phyloP scores from a whole-genome alignment of 2,113 vertebrate genomes.

The Chloropsis hardwickii region DNA sequence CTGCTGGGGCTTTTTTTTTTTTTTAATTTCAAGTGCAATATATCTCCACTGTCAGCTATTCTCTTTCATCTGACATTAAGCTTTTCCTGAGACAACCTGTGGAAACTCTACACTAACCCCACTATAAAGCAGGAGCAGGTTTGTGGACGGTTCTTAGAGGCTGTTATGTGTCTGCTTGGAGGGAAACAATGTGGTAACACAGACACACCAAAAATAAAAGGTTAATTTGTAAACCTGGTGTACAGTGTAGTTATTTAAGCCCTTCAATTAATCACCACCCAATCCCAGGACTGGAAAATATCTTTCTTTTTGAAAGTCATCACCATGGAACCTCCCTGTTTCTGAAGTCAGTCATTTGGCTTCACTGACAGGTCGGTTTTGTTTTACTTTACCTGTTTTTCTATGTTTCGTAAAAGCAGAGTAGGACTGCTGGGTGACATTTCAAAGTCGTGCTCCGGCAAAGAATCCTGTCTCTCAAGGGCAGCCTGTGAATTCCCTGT shows the following conservation, averaged over 20 bases:
- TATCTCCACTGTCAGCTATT: neutral
- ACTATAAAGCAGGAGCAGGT: neutral
- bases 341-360: neutral
- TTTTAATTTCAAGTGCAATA: neutral
- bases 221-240: neutral
- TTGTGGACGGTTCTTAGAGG: neutral
- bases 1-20: neutral
- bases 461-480: conserved; percentile 68
- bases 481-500: conserved; percentile 66
- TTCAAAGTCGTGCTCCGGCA: conserved; percentile 82
- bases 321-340: conserved; percentile 3
- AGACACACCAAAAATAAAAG: neutral
- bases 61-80: neutral
- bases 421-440: conserved; percentile 89
- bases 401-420: conserved; percentile 89
- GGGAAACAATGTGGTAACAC: neutral
- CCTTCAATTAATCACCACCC: neutral
- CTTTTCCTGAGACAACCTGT: neutral
- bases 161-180: neutral
- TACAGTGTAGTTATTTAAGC: neutral
- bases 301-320: neutral
- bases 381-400: conserved; percentile 88
- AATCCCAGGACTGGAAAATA: neutral
- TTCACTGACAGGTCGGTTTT: neutral
- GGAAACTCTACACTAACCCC: neutral